Evolutionary conservation across 1,140 invertebrate species (phyloP).

Genomic region (Papilio aristodemus): DNA sequence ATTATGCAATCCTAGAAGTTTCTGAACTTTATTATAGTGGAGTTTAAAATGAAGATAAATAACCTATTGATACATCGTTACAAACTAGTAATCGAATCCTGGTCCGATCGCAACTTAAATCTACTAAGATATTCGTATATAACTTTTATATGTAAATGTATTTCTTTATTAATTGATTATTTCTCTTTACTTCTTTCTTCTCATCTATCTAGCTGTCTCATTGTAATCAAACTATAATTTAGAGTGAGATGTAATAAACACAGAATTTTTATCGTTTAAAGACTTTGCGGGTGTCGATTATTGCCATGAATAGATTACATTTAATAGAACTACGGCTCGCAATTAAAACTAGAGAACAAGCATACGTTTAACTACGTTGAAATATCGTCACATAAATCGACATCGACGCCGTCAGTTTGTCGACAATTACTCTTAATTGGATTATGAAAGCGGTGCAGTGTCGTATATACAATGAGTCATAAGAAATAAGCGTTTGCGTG

Average conservation of each 20-base stretch:
- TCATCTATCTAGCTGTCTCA: no score
- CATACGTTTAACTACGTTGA: slow-evolving; percentile 78
- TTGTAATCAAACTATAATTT: no score
- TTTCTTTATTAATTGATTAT: no score
- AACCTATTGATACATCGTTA: no score
- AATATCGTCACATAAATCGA: slow-evolving; percentile 80
- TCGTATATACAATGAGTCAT: slow-evolving; percentile 41
- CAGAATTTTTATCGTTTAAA: slow-evolving; percentile 42
- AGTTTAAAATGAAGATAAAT: no score
- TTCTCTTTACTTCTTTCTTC: no score
- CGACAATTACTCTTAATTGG: slow-evolving; percentile 80
- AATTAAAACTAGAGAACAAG: slow-evolving; percentile 78
- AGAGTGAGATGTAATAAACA: not conserved
- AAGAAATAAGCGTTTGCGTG: slow-evolving; percentile 22
- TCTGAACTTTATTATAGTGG: no score
- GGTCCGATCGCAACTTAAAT: no score
- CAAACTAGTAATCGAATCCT: no score
- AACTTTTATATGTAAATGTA: no score
- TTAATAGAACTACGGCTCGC: slow-evolving; percentile 71
- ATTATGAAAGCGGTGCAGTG: slow-evolving; percentile 74
- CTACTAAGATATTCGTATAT: no score
- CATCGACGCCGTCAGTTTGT: slow-evolving; percentile 76
- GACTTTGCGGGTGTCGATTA: slow-evolving; percentile 53
- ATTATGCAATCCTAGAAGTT: no score
- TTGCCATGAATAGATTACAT: slow-evolving; percentile 63